Evolutionary conservation across 2,797 vertebrate genomes (phyloP), one percentile per base, ranked within the genome.

Genomic region (Nannoperca obscura): DNA sequence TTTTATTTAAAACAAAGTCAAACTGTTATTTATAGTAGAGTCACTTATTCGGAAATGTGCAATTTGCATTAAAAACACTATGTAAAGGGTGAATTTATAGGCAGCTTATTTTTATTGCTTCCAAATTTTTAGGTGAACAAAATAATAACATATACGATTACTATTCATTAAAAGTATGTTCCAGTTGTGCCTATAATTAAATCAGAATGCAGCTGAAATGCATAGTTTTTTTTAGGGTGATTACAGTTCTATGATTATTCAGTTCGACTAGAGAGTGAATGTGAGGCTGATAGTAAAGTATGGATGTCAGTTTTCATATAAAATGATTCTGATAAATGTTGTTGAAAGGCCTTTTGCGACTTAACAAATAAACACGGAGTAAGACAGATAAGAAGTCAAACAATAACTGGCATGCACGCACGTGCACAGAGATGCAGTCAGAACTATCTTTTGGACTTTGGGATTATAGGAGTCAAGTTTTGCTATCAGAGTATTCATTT

Each of bases 391-490:
- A 78, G 52, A 76, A 74, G 84, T 79, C 77, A 87, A 74, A 82
- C 74, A 44, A 80, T 76, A 77, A 80, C 71, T n/a, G 68, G 54
- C 78, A 65, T 47, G 69, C 52, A 77, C n/a, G 15, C 62, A 60
- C 71, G 59, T 46, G 81, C 54, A 53, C 75, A 69, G 11, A 62
- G 64, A 75, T 71, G 53, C 58, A 57, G 65, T 34, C 49, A 69
- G 46, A 74, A 59, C 38, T 70, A 36, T 63, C 59, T 71, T 74
- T 76, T 89, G 80, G 76, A 84, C 81, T 90, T 80, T 86, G 60
- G 72, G 86, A 92, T 92, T 85, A 85, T 53, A 53, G 58, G 84
- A 85, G 60, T 91, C 83, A 73, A 6, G 74, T 92, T 90, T 89
- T 86, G 50, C 27, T 65, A 49, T 86, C 75, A 86, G 78, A 85